These are phyloP conservation scores for Calephelis virginiensis DNA, from an alignment of 1,140 invertebrate genomes.

Conservation along the genomic window DNA sequence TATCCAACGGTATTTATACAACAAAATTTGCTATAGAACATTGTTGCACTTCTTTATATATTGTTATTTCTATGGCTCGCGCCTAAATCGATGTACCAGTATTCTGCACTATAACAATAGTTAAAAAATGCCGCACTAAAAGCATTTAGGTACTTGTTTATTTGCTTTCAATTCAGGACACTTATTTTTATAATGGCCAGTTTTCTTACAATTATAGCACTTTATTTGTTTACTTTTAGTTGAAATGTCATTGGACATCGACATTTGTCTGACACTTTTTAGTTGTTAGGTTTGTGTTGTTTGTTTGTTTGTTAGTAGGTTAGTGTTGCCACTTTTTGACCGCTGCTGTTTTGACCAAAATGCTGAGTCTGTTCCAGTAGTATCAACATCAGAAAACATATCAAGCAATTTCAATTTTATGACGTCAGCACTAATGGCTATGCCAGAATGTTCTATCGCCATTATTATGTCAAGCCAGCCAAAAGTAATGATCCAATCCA, in stretches of 20 bases:
- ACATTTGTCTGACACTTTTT: background rate
- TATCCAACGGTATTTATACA: no score
- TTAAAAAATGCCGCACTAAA: conserved; percentile 44
- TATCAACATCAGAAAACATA: conserved; percentile 29
- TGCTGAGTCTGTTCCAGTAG: conserved; percentile 10
- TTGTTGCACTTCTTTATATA: no score
- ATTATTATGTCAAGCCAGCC: conserved; percentile 28
- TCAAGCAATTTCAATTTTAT: conserved; percentile 41
- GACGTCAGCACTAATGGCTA: conserved; percentile 30
- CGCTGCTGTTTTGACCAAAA: conserved; percentile 18
- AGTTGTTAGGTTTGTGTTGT: no score
- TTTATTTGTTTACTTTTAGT: background rate
- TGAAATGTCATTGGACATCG: background rate
- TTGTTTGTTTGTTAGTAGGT: no score
- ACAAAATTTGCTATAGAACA: no score
- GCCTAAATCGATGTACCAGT: conserved; percentile 35
- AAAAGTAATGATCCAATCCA: conserved; percentile 29
- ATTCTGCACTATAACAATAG: conserved; percentile 29
- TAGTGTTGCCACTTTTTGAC: conserved; percentile 25
- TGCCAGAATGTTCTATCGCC: conserved; percentile 8
- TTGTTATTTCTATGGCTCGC: conserved; percentile 28
- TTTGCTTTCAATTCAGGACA: conserved; percentile 35
- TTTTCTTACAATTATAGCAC: conserved; percentile 36
- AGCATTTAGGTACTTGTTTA: conserved; percentile 31
- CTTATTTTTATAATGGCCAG: conserved; percentile 35